These are phyloP conservation scores for Sinohyriopsis cumingii DNA, from an alignment of 2,888 invertebrate species.

Conservation along the genomic window DNA sequence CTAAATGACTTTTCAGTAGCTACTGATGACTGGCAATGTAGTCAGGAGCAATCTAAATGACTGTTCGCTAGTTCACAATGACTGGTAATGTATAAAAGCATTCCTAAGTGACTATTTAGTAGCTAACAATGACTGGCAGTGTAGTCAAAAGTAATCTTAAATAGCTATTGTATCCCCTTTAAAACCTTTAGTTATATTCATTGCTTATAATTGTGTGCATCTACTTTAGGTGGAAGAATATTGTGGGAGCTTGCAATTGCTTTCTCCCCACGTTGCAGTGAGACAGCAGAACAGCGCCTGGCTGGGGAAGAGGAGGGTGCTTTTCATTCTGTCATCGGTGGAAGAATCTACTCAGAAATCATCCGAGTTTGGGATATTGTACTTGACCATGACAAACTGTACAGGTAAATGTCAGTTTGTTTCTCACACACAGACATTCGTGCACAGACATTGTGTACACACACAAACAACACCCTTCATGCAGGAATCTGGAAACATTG, in stretches of 20 bases:
- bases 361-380: slow-evolving; percentile 47
- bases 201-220: slow-evolving; percentile 6
- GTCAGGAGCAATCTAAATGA: too few species aligned
- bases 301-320: slow-evolving; percentile 31
- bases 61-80: too few species aligned
- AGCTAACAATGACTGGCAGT: too few species aligned
- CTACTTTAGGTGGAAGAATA: slow-evolving; percentile 38
- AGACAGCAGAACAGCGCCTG: slow-evolving; percentile 45
- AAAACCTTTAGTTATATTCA: slow-evolving; percentile 22
- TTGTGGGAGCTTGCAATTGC: slow-evolving; percentile 64
- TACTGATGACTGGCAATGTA: too few species aligned
- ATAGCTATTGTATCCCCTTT: slow-evolving; percentile 11
- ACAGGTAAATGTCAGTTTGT: slow-evolving; percentile 15
- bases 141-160: too few species aligned
- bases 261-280: slow-evolving; percentile 58
- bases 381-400: slow-evolving; percentile 45
- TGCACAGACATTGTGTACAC: neutral
- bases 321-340: slow-evolving; percentile 37
- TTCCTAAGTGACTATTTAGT: too few species aligned
- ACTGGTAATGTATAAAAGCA: too few species aligned
- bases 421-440: too few species aligned
- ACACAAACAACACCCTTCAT: neutral
- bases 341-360: slow-evolving; percentile 60
- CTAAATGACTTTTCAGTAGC: too few species aligned
- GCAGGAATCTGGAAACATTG: too few species aligned